These are phyloP conservation scores for Sialia sialis DNA, from an alignment of 2,113 vertebrate species.

Conservation along the genomic window DNA sequence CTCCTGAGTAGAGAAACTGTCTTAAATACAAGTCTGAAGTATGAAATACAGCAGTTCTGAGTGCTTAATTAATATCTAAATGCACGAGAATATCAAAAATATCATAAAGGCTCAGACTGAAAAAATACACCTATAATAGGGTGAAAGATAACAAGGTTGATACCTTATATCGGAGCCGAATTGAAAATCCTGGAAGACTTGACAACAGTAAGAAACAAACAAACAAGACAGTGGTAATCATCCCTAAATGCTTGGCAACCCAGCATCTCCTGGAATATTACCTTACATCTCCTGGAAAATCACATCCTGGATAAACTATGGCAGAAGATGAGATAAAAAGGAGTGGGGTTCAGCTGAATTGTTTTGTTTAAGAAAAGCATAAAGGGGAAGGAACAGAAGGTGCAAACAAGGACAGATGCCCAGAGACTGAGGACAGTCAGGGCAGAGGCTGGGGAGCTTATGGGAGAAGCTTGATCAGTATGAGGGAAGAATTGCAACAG, in stretches of 20 bases:
- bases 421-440: neutral
- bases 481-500: neutral
- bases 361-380: neutral
- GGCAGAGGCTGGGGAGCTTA: neutral
- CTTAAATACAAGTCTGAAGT: neutral
- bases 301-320: neutral
- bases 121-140: neutral
- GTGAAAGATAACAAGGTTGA: neutral
- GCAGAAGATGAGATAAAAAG: neutral
- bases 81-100: neutral
- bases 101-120: neutral
- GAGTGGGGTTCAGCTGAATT: neutral
- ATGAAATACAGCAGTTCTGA: neutral
- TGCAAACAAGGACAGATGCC: neutral
- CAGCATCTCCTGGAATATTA: neutral
- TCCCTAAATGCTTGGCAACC: neutral
- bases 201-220: neutral
- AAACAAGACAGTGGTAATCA: neutral
- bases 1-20: neutral
- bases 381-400: neutral
- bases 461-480: neutral
- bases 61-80: neutral
- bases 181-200: neutral
- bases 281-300: neutral
- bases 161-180: neutral